Evolutionary conservation across 2,797 vertebrate species (phyloP).

Genomic region (Molothrus ater): DNA sequence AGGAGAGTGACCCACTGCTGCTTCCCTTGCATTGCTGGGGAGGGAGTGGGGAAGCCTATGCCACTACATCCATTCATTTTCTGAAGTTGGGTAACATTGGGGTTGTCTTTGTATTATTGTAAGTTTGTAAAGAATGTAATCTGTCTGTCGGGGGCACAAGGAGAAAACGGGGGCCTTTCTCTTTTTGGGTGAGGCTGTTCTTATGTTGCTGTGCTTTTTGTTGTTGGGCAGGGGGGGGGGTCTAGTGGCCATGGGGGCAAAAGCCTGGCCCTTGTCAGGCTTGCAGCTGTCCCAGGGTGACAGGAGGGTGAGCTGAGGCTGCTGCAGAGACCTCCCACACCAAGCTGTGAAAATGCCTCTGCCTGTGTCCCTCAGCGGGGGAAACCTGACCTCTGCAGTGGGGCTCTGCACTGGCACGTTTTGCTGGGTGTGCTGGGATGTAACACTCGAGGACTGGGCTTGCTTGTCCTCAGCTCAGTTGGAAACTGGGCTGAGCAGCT

Average conservation of each 20-base stretch:
- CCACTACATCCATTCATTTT: background rate
- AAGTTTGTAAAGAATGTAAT: conserved; percentile 76
- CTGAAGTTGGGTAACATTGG: conserved; percentile 13
- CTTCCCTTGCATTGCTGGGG: background rate
- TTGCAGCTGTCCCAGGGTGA: background rate
- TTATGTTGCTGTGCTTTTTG: conserved; percentile 39
- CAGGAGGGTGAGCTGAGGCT: background rate
- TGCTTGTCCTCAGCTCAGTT: accelerated
- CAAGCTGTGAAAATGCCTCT: conserved; percentile 48
- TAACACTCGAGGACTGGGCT: accelerated
- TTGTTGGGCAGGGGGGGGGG: background rate
- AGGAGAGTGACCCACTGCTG: background rate
- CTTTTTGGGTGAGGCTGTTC: conserved; percentile 22
- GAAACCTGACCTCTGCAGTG: background rate
- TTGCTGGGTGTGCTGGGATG: background rate
- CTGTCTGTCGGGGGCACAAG: conserved; percentile 60
- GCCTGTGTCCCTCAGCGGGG: background rate
- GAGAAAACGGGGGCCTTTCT: conserved; percentile 31
- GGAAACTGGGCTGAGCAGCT: background rate
- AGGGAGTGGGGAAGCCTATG: background rate
- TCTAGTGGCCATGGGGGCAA: background rate
- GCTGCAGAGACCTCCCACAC: background rate
- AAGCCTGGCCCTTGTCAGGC: background rate
- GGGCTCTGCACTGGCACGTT: background rate
- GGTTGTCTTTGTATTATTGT: conserved; percentile 57